Evolutionary conservation across 1,140 invertebrate genomes (phyloP), one percentile per base, ranked within the genome.

Genomic region (Trichonephila inaurata): DNA sequence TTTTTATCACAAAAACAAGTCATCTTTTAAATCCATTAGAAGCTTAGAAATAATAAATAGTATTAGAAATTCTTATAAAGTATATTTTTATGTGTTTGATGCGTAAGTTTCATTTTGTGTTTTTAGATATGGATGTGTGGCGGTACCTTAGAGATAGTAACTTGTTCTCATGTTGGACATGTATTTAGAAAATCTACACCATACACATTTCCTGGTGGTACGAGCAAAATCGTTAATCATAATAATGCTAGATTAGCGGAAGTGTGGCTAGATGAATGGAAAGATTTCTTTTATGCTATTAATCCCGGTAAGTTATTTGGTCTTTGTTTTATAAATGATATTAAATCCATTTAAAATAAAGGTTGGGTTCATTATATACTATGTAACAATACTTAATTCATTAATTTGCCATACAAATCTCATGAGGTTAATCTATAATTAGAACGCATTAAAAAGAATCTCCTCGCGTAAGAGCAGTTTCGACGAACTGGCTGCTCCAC

Each of bases 161-260:
- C 98, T 95, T 98, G 98, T 96, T 98, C 98, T 94, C 98, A 98
- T 96, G 98, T 99, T 95, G 98, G 98, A 95, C 98, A 99, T 96
- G 98, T 99, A 95, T 99, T 99, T 97, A 97, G 99, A 95, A 99
- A 99, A 97, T 99, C 99, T 95, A 99, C 98, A 95, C 99, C 99
- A 72, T 99, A 99, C 96, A 98, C 98, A 95, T 99, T 99, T 97
- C 99, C 99, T 93, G 99, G 99, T 95, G 99, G 99, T 95, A 99
- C 98, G 95, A 98, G 98, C 95, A 98, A 98, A 96, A 98, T 99
- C 96, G 98, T 99, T 96, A 99, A 99, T 97, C 98, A 99, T 97
- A 99, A 99, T 97, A 99, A 99, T 97, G 98, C 98, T 95, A 97
- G 99, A 95, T 97, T 99, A 95, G 98, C 98, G 94, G 98, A 99